Percentiles rank a stretch among this genome's conserved stretches.
These are phyloP conservation scores for Anguilla marmorata DNA, from an alignment of 2,797 vertebrate genomes.

Conservation along the genomic window DNA sequence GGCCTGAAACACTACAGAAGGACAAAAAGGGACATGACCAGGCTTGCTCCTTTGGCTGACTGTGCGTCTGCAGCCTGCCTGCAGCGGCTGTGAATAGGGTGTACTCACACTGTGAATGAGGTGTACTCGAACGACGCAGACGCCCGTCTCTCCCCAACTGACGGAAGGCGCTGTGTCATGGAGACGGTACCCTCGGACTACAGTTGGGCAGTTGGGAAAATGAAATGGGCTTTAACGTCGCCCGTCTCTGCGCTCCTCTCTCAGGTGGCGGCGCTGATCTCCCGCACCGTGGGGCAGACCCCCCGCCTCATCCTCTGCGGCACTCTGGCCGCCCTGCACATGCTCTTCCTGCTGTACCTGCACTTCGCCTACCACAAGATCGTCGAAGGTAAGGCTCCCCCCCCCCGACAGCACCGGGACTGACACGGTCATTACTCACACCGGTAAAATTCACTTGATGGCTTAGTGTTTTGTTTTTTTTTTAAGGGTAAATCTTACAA, in stretches of 20 bases:
- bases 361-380: constrained; percentile 97
- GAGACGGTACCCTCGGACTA: not conserved
- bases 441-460: not conserved
- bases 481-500: not conserved
- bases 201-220: not conserved
- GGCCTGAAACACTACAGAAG: not conserved
- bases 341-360: constrained; percentile 96
- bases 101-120: not conserved
- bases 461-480: not conserved
- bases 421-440: not conserved
- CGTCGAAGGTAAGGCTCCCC: constrained; percentile 82
- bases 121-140: not conserved
- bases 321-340: constrained; percentile 83
- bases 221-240: not conserved
- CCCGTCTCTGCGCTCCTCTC: not conserved
- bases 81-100: not conserved
- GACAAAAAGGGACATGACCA: not conserved
- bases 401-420: not conserved
- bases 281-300: constrained; percentile 89
- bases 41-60: not conserved
- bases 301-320: constrained; percentile 91
- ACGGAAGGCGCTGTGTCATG: not conserved
- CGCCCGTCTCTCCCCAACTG: not conserved
- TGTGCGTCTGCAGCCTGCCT: not conserved
- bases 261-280: constrained; percentile 88